Base-by-base conservation (phyloP, 2,888 invertebrate genomes). In the Epistrophe eligans region DNA sequence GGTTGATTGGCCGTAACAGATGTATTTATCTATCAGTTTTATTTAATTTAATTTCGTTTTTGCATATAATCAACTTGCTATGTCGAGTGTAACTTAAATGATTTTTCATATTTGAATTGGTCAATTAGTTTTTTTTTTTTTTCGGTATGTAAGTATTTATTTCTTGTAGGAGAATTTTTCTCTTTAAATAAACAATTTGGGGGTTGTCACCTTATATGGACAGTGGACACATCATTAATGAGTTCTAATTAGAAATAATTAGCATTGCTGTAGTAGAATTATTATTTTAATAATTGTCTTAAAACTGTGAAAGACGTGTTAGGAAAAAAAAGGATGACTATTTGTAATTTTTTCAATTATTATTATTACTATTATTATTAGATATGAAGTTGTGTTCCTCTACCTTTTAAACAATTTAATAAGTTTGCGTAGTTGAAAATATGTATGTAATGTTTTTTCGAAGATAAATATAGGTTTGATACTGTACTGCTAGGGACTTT, bases 101-200 rank as follows among this genome's bases (percentile, higher is more conserved):
- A 79, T 82, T 81, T 81, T 70, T 85, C 85, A 82, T 66, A 64
- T 79, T 74, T 74, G 77, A 85, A 82, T 82, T 85, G 85, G 77
- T 77, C 82, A 77, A 85, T 85, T 85, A 81, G 57, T 67, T 77
- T 71, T 77, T 24, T 24, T 24, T 24, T 24, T 24, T 24, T 24
- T 24, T 24, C n/a, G 38, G 19, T 43, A 32, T 73, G 43, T 62
- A 57, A 73, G 28, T 81, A 70, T 43, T 70, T 55, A 71, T 60
- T n/a, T 64, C 35, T 35, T 35, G 8, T 17, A 48, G 11, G 45
- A 66, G 55, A 80, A 71, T 62, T 64, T 66, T 28, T 24, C 40
- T 50, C 58, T 60, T 67, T 74, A 52, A 84, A 70, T 73, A 66
- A 76, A 64, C 57, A 17, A 64, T 72, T 76, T 72, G n/a, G 55